Percentiles rank a stretch among this genome's conserved stretches.
phyloP scores from a whole-genome alignment of 1,140 invertebrate genomes.

The Drosophila navojoa region DNA sequence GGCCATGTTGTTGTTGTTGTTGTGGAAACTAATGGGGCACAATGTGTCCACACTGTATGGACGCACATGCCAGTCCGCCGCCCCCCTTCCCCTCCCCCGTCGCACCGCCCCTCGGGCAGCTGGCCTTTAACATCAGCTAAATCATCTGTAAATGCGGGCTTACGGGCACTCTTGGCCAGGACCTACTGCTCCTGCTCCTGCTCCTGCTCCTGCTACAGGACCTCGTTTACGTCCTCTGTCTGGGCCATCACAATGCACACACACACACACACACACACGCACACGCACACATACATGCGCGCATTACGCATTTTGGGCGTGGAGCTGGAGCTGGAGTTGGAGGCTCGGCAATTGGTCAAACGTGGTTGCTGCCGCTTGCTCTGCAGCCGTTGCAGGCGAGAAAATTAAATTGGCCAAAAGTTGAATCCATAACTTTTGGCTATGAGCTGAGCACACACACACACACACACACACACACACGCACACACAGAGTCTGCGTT shows the following conservation, averaged over 20 bases:
- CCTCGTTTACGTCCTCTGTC: conserved; percentile 7
- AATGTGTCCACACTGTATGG: conserved; percentile 72
- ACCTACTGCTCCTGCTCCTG: background rate
- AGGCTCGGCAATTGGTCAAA: conserved; percentile 28
- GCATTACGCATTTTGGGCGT: conserved; percentile 1
- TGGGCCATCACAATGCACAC: conserved; percentile 7
- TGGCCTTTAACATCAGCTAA: conserved; percentile 81
- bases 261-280: background rate
- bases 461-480: conserved; percentile 3
- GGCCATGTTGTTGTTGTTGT: conserved; percentile 43
- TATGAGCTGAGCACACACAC: conserved; percentile 65
- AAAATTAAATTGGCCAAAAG: conserved; percentile 83
- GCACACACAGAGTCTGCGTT: conserved; percentile 12
- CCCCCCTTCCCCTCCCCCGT: background rate
- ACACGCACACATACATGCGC: too few relatives aligned
- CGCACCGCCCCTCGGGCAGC: conserved; percentile 12
- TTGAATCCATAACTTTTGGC: conserved; percentile 83
- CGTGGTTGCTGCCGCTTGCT: conserved; percentile 51
- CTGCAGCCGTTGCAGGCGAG: conserved; percentile 81
- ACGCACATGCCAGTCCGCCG: conserved; percentile 7
- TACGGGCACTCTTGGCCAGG: conserved; percentile 30
- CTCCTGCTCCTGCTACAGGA: background rate
- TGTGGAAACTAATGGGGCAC: conserved; percentile 78
- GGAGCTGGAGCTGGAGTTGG: background rate
- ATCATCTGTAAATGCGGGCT: conserved; percentile 81